phyloP scores from a whole-genome alignment of 2,113 vertebrate species.

The Empidonax traillii region DNA sequence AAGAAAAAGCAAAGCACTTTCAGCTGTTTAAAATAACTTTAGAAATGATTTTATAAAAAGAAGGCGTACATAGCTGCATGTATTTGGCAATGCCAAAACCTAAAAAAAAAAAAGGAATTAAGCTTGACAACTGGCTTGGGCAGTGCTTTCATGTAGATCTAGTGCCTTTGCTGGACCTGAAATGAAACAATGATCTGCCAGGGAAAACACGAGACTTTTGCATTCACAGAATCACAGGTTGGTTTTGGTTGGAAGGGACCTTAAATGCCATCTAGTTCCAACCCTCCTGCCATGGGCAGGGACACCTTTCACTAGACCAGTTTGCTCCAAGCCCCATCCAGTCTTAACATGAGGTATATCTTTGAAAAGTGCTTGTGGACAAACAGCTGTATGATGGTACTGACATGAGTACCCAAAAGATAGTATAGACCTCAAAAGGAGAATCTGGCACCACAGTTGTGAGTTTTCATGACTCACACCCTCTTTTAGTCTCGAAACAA shows the following conservation, averaged over 20 bases:
- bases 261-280: neutral
- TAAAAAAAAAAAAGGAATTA: neutral
- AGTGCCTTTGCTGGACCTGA: neutral
- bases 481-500: neutral
- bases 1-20: constrained; percentile 21
- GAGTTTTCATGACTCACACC: neutral
- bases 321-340: neutral
- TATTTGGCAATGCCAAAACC: neutral
- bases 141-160: neutral
- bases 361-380: neutral
- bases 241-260: neutral
- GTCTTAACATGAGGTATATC: neutral
- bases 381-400: rapidly evolving
- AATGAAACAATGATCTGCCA: neutral
- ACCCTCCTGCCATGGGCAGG: neutral
- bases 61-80: neutral
- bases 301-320: neutral
- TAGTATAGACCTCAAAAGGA: neutral
- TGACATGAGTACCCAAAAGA: neutral
- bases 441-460: neutral
- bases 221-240: neutral
- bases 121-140: neutral
- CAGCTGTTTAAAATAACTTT: constrained; percentile 20
- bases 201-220: neutral
- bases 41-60: neutral